A percentile compares a stretch with the other conserved stretches of the same genome.
Conservation (phyloP, 2,113 vertebrate species). For the Gobius niger region DNA sequence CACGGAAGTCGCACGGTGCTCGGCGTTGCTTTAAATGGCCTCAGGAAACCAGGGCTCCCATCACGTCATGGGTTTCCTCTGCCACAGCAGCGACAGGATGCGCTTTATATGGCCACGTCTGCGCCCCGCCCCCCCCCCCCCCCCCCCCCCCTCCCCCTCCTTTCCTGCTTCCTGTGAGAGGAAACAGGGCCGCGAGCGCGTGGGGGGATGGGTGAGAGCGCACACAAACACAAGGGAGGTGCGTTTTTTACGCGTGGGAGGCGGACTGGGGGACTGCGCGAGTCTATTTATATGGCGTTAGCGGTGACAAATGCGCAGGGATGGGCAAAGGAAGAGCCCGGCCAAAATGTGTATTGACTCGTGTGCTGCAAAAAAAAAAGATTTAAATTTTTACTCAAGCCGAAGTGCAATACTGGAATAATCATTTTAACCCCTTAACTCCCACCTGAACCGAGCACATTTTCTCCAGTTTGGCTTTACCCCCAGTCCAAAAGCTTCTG, state of each 20-base stretch:
- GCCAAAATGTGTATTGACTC: too few species aligned
- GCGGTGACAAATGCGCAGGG: background rate
- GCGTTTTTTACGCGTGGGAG: background rate
- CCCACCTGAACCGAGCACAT: too few species aligned
- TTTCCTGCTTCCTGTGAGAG: constrained; percentile 38
- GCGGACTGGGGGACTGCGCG: background rate
- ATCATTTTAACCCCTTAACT: too few species aligned
- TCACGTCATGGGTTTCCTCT: constrained; percentile 67
- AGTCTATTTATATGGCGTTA: background rate
- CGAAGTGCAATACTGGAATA: too few species aligned
- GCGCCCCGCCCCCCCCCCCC: constrained; percentile 15
- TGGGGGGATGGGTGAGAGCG: constrained; percentile 56
- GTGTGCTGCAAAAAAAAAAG: too few species aligned
- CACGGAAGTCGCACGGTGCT: constrained; percentile 50
- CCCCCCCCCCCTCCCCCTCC: constrained; percentile 1
- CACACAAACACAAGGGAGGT: background rate
- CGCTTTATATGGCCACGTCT: constrained; percentile 61
- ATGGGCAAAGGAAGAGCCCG: too few species aligned
- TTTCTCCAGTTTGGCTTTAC: too few species aligned
- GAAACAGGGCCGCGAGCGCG: constrained; percentile 41
- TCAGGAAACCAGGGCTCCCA: constrained; percentile 66
- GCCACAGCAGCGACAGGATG: constrained; percentile 50
- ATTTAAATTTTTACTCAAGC: too few species aligned
- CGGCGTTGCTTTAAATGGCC: constrained; percentile 59
- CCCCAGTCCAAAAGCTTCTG: too few species aligned